Evolutionary conservation across 2,113 vertebrate species (phyloP).

Genomic region (Phodopus roborovskii): DNA sequence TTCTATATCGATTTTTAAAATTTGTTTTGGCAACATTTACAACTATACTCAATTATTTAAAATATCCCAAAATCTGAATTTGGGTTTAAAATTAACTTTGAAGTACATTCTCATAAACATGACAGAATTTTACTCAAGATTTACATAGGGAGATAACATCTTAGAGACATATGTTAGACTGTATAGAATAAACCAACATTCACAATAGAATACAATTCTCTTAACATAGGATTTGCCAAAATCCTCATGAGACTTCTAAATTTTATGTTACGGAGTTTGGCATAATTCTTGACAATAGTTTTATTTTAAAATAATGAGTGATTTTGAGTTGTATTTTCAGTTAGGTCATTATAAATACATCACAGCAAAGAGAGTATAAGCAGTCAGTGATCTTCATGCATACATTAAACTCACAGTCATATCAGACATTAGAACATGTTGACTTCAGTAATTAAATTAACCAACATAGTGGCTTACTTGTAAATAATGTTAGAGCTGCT

Average conservation of each 20-base stretch:
- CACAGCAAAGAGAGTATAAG: conserved; percentile 26
- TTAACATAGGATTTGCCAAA: conserved; percentile 79
- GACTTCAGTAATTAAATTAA: conserved; percentile 47
- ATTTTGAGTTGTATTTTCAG: conserved; percentile 79
- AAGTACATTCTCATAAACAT: conserved; percentile 76
- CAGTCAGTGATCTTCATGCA: conserved; percentile 8
- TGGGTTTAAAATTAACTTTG: conserved; percentile 67
- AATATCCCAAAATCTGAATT: background rate
- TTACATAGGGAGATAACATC: conserved; percentile 83
- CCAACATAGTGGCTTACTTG: background rate
- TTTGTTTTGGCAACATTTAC: background rate
- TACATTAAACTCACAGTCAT: background rate
- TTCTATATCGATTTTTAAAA: background rate
- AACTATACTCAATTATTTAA: conserved; percentile 1
- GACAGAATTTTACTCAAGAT: conserved; percentile 80
- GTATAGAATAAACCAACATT: conserved; percentile 80
- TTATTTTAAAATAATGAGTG: conserved; percentile 65
- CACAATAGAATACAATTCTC: conserved; percentile 82
- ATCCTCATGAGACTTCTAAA: conserved; percentile 73
- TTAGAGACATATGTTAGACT: conserved; percentile 81
- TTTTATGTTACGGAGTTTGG: conserved; percentile 77
- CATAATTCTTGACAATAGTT: conserved; percentile 74
- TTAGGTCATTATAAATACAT: conserved; percentile 64
- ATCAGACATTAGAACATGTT: background rate
- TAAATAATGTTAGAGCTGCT: conserved; percentile 33